Base-by-base conservation (phyloP, 2,113 vertebrate species). In the Microcebus griseorufus region DNA sequence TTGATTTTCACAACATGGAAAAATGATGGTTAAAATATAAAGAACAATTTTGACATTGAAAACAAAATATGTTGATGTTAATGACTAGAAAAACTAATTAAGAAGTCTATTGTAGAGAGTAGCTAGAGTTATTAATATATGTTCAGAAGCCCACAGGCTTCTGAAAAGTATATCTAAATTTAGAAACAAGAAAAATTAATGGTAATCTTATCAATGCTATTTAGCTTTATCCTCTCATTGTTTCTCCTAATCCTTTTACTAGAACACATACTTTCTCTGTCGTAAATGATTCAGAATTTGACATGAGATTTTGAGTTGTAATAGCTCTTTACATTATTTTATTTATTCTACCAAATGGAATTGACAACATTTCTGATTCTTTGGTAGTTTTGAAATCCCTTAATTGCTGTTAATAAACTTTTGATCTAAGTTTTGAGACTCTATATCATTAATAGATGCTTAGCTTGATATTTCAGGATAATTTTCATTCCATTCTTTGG, bases 121-220 rank as follows among this genome's bases (percentile, higher is more conserved):
- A 72, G 64, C 7, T 55, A 62, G 25, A 53, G 51, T 69, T 80
- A 93, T 93, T 88, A 55, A 70, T 27, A 88, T 12, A 69, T 75
- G 4, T 51, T 53, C 39, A 14, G 72, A 80, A 95, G 25, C 9
- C 37, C 10, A 62, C 6, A 10, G 3, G 9, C 27, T 86, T 87
- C 72, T 64, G 69, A 82, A 87, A 79, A 90, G 18, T 83, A 9
- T n/a, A 48, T 64, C 55, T 93, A 93, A 83, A 90, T 90, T 93
- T 93, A 87, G 55, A 75, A 87, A 42, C n/a, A 81, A 96, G n/a
- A 81, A 75, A 65, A 83, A 60, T 45, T 22, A 60, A 83, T 48
- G 32, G 23, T 84, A 55, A 82, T 53, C 6, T 92, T 13, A 45
- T 29, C 5, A 5, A 5, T 75, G 20, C 22, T 23, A 5, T 60